These are phyloP conservation scores for Brenthis daphne DNA, from an alignment of 2,888 invertebrate species.

Conservation along the genomic window DNA sequence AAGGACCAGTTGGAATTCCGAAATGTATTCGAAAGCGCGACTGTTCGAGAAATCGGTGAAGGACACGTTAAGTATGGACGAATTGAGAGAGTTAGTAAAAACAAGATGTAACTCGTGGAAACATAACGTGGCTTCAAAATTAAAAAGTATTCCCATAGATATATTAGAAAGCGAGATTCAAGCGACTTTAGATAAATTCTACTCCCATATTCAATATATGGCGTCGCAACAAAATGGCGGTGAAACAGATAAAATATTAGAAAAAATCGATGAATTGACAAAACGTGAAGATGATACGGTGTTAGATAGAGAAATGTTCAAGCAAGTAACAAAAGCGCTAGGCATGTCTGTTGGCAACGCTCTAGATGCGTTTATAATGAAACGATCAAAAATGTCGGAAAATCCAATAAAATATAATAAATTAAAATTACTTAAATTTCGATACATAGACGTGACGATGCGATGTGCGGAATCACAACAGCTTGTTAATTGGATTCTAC, in stretches of 20 bases:
- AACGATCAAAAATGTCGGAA: conserved; percentile 60
- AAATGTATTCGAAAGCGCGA: conserved; percentile 62
- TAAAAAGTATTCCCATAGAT: conserved; percentile 64
- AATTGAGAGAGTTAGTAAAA: conserved; percentile 60
- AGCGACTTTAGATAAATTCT: conserved; percentile 67
- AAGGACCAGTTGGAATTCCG: conserved; percentile 55
- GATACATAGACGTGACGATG: conserved; percentile 66
- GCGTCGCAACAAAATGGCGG: conserved; percentile 55
- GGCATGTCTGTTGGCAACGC: conserved; percentile 64
- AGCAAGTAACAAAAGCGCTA: conserved; percentile 60
- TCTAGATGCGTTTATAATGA: conserved; percentile 68
- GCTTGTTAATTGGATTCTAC: conserved; percentile 60
- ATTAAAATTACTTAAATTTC: conserved; percentile 64
- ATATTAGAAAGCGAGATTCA: conserved; percentile 67
- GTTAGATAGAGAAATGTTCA: conserved; percentile 58
- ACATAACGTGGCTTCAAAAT: conserved; percentile 60
- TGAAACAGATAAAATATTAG: conserved; percentile 60
- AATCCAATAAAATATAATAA: conserved; percentile 57
- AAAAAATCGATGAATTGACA: conserved; percentile 61
- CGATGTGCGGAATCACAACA: conserved; percentile 67
- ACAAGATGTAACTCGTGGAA: conserved; percentile 68
- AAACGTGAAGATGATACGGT: conserved; percentile 53
- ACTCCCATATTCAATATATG: conserved; percentile 65
- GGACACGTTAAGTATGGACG: conserved; percentile 67
- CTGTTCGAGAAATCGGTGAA: conserved; percentile 70